Conservation (phyloP, 2,797 vertebrate genomes). For the Oreonectes daqikongensis region DNA sequence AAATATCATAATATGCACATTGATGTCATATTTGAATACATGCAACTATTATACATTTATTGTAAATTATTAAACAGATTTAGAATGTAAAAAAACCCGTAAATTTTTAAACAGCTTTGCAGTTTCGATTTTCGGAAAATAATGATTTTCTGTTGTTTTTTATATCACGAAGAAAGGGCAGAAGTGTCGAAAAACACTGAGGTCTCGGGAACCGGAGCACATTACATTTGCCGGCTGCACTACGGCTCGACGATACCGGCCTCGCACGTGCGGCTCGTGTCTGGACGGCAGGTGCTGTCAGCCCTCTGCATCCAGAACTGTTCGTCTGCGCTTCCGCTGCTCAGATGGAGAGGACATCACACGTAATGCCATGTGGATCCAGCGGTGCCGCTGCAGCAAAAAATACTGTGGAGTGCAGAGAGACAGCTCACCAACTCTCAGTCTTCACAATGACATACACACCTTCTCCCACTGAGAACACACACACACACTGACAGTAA, state of each 20-base stretch:
- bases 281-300: conserved; percentile 68
- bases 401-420: conserved; percentile 40
- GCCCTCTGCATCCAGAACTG: conserved; percentile 67
- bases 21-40: not conserved
- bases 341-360: conserved; percentile 65
- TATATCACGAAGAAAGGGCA: conserved; percentile 60
- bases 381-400: conserved; percentile 69
- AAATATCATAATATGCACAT: not conserved
- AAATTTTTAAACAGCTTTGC: too few relatives aligned
- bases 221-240: conserved; percentile 70
- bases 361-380: conserved; percentile 76
- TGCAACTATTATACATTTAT: not conserved
- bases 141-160: not conserved
- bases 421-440: conserved; percentile 55
- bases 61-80: too few relatives aligned
- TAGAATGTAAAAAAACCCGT: too few relatives aligned
- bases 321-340: conserved; percentile 74
- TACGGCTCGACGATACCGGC: conserved; percentile 63
- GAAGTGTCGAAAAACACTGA: conserved; percentile 68
- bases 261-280: conserved; percentile 71
- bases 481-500: conserved; percentile 4
- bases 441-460: conserved; percentile 76
- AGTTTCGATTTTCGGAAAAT: not conserved
- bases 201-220: conserved; percentile 56
- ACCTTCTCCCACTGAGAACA: conserved; percentile 68